These are phyloP conservation scores for Eulemur rubriventer DNA, from an alignment of 2,797 vertebrate genomes.

Conservation along the genomic window DNA sequence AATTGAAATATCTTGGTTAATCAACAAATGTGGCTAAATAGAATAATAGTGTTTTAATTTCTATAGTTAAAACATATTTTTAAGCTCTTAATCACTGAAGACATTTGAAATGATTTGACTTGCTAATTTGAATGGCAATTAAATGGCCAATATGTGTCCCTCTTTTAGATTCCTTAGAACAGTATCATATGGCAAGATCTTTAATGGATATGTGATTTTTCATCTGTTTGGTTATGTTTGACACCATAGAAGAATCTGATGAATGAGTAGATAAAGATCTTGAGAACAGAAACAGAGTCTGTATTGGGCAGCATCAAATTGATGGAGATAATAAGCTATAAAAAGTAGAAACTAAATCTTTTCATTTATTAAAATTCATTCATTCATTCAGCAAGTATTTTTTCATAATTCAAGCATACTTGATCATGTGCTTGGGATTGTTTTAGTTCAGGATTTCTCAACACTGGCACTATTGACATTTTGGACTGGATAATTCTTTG, in stretches of 20 bases:
- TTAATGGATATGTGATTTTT: background rate
- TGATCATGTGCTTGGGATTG: background rate
- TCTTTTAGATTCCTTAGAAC: background rate
- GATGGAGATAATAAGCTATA: background rate
- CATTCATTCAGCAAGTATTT: background rate
- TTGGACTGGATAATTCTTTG: background rate
- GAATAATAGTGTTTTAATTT: constrained; percentile 48
- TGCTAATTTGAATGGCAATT: constrained; percentile 17
- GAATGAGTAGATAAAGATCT: background rate
- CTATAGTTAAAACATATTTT: background rate
- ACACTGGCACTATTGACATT: background rate
- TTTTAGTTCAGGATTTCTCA: background rate
- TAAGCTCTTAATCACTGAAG: background rate
- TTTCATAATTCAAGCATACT: background rate
- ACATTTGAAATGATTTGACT: constrained; percentile 41
- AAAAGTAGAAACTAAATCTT: background rate
- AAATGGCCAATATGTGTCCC: background rate
- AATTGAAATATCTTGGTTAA: constrained; percentile 33
- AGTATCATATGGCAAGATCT: background rate
- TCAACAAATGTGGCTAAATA: constrained; percentile 4
- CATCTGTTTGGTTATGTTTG: background rate
- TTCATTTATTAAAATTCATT: constrained; percentile 46
- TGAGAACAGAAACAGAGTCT: background rate
- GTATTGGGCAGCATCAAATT: background rate
- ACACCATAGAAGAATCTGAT: background rate